Evolutionary conservation across 2,113 vertebrate species (phyloP).

Genomic region (Felis chaus): DNA sequence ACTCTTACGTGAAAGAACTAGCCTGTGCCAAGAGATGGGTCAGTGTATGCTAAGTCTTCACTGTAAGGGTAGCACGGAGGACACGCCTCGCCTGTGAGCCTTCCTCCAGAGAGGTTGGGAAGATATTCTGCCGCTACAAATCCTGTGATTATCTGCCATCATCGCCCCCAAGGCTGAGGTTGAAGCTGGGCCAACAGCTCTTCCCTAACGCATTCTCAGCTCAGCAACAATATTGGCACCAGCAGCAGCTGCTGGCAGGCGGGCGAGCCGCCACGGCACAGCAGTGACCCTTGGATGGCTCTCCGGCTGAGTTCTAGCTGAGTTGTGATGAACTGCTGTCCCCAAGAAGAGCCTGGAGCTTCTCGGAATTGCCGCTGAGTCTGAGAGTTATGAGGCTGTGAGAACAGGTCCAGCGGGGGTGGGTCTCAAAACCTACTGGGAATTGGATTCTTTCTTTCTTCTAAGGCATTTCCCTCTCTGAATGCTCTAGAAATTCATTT

Average conservation of each 20-base stretch:
- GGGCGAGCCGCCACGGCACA: conserved; percentile 60
- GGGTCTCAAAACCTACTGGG: not conserved
- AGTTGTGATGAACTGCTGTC: not conserved
- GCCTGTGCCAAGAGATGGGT: not conserved
- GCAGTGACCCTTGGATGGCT: conserved; percentile 57
- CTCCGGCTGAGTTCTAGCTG: conserved; percentile 32
- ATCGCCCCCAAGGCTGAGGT: conserved; percentile 58
- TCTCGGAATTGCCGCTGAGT: not conserved
- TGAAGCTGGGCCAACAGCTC: conserved; percentile 75
- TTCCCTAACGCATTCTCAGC: conserved; percentile 77
- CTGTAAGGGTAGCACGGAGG: conserved; percentile 61
- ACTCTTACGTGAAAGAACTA: not conserved
- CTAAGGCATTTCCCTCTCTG: not conserved
- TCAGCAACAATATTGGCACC: conserved; percentile 75
- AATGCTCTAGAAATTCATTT: not conserved
- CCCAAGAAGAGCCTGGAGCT: conserved; percentile 19
- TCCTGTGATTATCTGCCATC: conserved; percentile 75
- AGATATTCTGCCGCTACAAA: conserved; percentile 72
- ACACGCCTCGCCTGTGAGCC: conserved; percentile 68
- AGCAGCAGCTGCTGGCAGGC: conserved; percentile 74
- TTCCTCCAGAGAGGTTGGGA: conserved; percentile 53
- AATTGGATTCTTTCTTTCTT: not conserved
- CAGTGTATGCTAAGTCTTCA: not conserved
- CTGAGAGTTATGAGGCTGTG: not conserved
- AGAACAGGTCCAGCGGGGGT: fast-evolving